Percentiles rank a stretch among this genome's conserved stretches.
Evolutionary conservation across 2,888 invertebrate species (phyloP).

Genomic region (Lagria hirta): DNA sequence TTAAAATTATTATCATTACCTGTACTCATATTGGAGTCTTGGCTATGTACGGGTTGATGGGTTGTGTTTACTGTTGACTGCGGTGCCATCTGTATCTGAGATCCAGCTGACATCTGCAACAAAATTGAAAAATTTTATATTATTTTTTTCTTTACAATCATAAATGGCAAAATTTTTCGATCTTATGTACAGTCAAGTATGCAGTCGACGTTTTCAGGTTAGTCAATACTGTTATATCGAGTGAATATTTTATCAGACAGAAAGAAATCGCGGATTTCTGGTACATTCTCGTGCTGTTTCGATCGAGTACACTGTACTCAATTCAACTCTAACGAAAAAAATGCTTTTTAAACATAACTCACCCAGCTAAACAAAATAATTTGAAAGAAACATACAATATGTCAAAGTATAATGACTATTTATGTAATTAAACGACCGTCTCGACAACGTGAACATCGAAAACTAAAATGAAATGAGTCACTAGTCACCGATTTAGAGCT

Average conservation of each 20-base stretch:
- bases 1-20: too few relatives aligned
- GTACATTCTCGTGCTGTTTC: too few relatives aligned
- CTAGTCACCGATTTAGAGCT: constrained; percentile 42
- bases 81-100: constrained; percentile 97
- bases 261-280: constrained; percentile 37
- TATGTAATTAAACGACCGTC: too few relatives aligned
- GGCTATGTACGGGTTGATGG: constrained; percentile 81
- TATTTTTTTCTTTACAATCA: constrained; percentile 15
- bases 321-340: neutral
- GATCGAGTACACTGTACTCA: neutral
- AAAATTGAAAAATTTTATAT: constrained; percentile 32
- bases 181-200: constrained; percentile 23
- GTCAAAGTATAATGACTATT: too few relatives aligned
- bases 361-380: too few relatives aligned
- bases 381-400: too few relatives aligned
- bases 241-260: constrained; percentile 35
- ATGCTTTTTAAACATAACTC: neutral
- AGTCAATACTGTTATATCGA: constrained; percentile 36
- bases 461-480: constrained; percentile 38
- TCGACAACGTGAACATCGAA: constrained; percentile 32
- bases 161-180: constrained; percentile 25
- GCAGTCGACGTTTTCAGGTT: constrained; percentile 41
- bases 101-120: constrained; percentile 93
- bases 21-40: constrained; percentile 98
- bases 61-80: constrained; percentile 84